Conservation (phyloP, 2,888 invertebrate genomes). For the Pachliopta kotzebuea region DNA sequence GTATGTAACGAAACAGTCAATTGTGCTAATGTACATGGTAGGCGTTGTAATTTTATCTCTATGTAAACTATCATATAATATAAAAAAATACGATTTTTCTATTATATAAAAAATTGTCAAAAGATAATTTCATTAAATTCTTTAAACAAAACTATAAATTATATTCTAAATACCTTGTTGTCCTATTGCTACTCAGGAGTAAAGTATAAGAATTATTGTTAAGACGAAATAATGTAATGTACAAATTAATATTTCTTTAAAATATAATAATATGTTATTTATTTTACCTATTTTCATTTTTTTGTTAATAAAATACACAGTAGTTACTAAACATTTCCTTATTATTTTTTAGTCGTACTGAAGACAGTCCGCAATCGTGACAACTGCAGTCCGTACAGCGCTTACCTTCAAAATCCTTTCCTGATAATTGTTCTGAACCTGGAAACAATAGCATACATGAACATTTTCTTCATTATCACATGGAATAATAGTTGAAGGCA, state of each 20-base stretch:
- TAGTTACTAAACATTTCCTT: constrained; percentile 46
- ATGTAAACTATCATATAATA: constrained; percentile 18
- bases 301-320: constrained; percentile 70
- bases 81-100: constrained; percentile 18
- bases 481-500: too few species aligned
- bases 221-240: constrained; percentile 61
- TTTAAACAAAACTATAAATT: constrained; percentile 52
- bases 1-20: constrained; percentile 28
- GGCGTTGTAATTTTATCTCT: constrained; percentile 11
- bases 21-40: constrained; percentile 22
- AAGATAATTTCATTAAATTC: constrained; percentile 26
- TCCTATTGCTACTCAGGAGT: constrained; percentile 58
- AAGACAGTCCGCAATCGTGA: too few species aligned
- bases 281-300: constrained; percentile 71
- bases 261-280: constrained; percentile 75
- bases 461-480: too few species aligned
- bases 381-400: too few species aligned
- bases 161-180: constrained; percentile 67
- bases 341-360: constrained; percentile 18
- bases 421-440: too few species aligned
- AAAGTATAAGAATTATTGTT: constrained; percentile 50
- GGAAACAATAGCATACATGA: too few species aligned
- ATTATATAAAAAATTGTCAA: constrained; percentile 30
- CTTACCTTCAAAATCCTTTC: too few species aligned
- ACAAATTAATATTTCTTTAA: constrained; percentile 77